phyloP scores from a whole-genome alignment of 2,113 vertebrate species.

The Hoplias malabaricus region DNA sequence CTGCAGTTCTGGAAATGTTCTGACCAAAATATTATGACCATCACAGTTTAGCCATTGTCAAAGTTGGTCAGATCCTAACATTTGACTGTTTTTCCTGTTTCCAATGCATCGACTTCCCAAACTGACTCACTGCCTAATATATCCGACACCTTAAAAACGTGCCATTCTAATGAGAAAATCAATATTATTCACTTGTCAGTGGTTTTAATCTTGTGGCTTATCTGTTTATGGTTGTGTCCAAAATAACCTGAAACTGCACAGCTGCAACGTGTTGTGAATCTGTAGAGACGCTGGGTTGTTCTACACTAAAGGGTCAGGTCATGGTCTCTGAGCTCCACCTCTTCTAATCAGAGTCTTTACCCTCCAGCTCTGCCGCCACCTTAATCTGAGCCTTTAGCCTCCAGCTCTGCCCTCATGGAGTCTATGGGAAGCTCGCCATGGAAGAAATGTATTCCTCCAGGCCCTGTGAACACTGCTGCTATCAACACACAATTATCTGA shows the following conservation, averaged over 20 bases:
- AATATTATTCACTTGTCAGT: no score
- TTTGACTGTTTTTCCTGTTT: no score
- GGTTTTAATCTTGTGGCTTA: no score
- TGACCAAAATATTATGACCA: no score
- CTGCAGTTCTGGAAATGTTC: no score
- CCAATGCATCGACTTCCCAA: no score
- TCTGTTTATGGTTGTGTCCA: background rate
- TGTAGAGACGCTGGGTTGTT: background rate
- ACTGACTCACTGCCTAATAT: no score
- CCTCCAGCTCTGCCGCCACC: background rate
- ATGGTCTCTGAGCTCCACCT: background rate
- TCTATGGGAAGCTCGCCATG: background rate
- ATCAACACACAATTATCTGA: constrained; percentile 99
- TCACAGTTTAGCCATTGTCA: no score
- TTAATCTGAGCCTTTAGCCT: background rate
- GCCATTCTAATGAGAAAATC: no score
- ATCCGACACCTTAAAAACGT: no score
- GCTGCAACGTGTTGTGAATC: background rate
- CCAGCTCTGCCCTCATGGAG: background rate
- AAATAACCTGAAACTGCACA: background rate
- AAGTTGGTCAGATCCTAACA: no score
- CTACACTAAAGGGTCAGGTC: background rate
- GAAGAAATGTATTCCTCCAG: constrained; percentile 20
- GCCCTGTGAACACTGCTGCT: constrained; percentile 76
- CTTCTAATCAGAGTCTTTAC: background rate